These are phyloP conservation scores for Sebastes trivittatus DNA, from an alignment of 2,797 vertebrate genomes.

Conservation along the genomic window DNA sequence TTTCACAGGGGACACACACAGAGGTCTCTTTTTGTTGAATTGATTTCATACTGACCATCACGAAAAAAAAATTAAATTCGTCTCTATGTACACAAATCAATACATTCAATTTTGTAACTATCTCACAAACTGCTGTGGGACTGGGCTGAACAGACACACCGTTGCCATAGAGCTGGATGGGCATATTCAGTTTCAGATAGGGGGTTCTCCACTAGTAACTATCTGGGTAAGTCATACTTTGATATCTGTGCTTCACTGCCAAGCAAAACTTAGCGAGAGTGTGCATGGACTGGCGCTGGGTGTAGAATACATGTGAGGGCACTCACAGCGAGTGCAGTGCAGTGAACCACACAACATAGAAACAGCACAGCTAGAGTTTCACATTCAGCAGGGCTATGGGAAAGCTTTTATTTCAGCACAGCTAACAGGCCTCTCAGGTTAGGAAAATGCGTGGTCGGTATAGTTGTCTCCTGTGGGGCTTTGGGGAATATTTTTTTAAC, in stretches of 20 bases:
- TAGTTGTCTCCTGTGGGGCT: background rate
- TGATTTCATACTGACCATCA: too few relatives aligned
- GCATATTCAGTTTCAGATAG: background rate
- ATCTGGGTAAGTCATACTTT: background rate
- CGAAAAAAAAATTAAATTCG: too few relatives aligned
- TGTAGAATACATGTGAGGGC: conserved; percentile 47
- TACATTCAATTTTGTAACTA: too few relatives aligned
- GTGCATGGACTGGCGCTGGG: conserved; percentile 16
- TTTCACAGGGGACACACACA: too few relatives aligned
- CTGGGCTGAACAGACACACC: background rate
- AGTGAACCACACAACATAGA: conserved; percentile 47
- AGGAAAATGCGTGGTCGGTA: background rate
- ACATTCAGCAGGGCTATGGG: conserved; percentile 29
- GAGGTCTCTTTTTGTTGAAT: too few relatives aligned
- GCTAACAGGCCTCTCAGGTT: conserved; percentile 31
- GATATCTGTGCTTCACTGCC: conserved; percentile 10
- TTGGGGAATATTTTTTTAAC: background rate
- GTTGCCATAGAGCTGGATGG: background rate
- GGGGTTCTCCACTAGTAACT: background rate
- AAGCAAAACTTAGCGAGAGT: conserved; percentile 12
- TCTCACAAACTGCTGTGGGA: too few relatives aligned
- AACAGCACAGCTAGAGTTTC: conserved; percentile 63
- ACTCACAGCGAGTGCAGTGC: conserved; percentile 49
- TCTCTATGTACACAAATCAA: too few relatives aligned
- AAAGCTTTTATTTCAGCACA: conserved; percentile 43